Percentiles rank a stretch among this genome's conserved stretches.
Evolutionary conservation across 2,113 vertebrate genomes (phyloP).

Genomic region (Alethe diademata): DNA sequence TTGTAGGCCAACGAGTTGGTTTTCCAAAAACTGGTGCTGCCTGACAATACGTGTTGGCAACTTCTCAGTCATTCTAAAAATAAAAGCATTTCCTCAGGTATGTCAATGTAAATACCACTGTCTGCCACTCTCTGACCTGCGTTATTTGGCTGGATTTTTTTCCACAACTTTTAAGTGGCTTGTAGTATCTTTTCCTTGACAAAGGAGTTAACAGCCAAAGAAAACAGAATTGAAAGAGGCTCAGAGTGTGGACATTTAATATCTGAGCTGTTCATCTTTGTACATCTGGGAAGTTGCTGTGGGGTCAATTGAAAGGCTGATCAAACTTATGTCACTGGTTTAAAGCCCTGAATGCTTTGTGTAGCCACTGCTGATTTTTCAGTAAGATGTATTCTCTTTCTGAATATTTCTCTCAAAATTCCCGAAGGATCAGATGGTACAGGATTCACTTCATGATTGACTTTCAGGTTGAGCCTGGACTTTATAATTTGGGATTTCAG

Average conservation of each 20-base stretch:
- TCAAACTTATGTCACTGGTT: not conserved
- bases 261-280: not conserved
- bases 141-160: not conserved
- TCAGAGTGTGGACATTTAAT: not conserved
- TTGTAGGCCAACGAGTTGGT: not conserved
- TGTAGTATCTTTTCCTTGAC: not conserved
- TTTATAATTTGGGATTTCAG: not conserved
- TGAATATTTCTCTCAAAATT: not conserved
- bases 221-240: not conserved
- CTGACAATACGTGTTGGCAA: not conserved
- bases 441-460: not conserved
- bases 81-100: not conserved
- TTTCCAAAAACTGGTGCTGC: not conserved
- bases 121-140: too few relatives aligned
- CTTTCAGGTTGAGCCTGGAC: not conserved
- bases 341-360: not conserved
- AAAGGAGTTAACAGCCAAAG: not conserved
- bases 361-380: not conserved
- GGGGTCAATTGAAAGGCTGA: not conserved
- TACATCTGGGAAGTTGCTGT: not conserved
- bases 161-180: not conserved
- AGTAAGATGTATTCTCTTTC: not conserved
- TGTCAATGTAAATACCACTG: not conserved
- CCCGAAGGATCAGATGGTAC: not conserved
- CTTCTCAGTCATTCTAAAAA: not conserved